These are phyloP conservation scores for Drosophila vallismaia DNA, from an alignment of 2,888 invertebrate species.

Conservation along the genomic window DNA sequence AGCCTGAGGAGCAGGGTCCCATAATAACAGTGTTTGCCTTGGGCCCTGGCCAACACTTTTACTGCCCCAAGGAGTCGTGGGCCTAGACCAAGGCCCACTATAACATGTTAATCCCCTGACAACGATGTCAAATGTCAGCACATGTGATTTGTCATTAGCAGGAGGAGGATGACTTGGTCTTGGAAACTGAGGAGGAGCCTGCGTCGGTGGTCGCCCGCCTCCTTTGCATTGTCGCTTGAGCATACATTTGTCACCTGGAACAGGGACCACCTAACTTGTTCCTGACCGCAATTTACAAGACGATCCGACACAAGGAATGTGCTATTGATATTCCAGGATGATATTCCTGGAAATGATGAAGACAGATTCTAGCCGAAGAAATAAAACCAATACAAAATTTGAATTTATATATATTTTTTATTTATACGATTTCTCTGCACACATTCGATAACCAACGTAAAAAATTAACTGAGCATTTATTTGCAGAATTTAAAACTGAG, in stretches of 20 bases:
- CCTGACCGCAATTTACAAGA: conserved; percentile 11
- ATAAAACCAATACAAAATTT: conserved; percentile 1
- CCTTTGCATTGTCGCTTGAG: conserved; percentile 45
- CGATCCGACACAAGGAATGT: conserved; percentile 30
- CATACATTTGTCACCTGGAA: conserved; percentile 65
- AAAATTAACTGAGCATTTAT: conserved; percentile 18
- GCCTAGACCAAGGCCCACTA: conserved; percentile 30
- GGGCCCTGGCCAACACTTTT: conserved; percentile 59
- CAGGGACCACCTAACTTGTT: conserved; percentile 55
- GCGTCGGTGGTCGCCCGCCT: conserved; percentile 45
- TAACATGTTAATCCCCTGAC: conserved; percentile 67
- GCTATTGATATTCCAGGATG: conserved; percentile 46
- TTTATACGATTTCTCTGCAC: conserved; percentile 71
- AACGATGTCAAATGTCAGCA: conserved; percentile 75
- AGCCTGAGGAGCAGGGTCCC: conserved; percentile 10
- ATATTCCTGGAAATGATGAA: conserved; percentile 27
- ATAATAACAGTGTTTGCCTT: conserved; percentile 59
- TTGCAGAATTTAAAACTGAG: conserved; percentile 19
- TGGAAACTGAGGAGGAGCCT: conserved; percentile 16
- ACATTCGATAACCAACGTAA: conserved; percentile 48
- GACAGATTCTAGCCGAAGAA: not conserved
- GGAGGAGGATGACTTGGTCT: not conserved
- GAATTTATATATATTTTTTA: conserved; percentile 73
- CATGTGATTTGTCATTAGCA: conserved; percentile 68
- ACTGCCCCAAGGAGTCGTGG: conserved; percentile 38